Evolutionary conservation across 2,113 vertebrate species (phyloP).

Genomic region (Psilopsiagon aymara): DNA sequence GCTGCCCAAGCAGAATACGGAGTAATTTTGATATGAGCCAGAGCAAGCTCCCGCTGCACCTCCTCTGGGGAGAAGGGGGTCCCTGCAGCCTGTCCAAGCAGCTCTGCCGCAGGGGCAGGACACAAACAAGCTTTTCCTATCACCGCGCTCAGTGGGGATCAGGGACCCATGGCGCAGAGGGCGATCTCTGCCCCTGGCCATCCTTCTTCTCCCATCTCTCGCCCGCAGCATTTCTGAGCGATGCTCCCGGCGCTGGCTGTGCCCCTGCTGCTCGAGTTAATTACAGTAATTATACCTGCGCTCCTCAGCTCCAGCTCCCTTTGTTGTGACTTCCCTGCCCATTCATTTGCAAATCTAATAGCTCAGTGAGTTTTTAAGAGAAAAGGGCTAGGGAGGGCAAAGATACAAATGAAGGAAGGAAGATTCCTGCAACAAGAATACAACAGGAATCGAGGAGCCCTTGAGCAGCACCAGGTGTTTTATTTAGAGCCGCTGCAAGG

Average conservation of each 20-base stretch:
- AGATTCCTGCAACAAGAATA: not conserved
- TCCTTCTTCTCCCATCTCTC: constrained; percentile 13
- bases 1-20: not conserved
- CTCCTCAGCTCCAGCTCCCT: constrained; percentile 72
- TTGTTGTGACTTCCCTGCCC: constrained; percentile 80
- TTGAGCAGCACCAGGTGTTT: not conserved
- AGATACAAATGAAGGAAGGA: constrained; percentile 37
- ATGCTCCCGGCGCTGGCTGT: constrained; percentile 19
- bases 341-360: constrained; percentile 83
- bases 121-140: not conserved
- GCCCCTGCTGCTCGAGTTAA: constrained; percentile 81
- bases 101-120: not conserved
- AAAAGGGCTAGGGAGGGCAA: constrained; percentile 54
- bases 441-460: not conserved
- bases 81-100: not conserved
- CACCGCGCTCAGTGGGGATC: rapidly evolving
- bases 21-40: not conserved
- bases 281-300: constrained; percentile 83
- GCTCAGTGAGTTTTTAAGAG: constrained; percentile 56
- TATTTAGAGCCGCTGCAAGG: not conserved
- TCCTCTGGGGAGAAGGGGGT: not conserved
- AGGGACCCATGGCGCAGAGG: not conserved
- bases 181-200: not conserved
- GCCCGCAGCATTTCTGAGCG: constrained; percentile 3
- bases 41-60: not conserved